phyloP scores from a whole-genome alignment of 2,888 invertebrate genomes.

The Drosophila kanekoi region DNA sequence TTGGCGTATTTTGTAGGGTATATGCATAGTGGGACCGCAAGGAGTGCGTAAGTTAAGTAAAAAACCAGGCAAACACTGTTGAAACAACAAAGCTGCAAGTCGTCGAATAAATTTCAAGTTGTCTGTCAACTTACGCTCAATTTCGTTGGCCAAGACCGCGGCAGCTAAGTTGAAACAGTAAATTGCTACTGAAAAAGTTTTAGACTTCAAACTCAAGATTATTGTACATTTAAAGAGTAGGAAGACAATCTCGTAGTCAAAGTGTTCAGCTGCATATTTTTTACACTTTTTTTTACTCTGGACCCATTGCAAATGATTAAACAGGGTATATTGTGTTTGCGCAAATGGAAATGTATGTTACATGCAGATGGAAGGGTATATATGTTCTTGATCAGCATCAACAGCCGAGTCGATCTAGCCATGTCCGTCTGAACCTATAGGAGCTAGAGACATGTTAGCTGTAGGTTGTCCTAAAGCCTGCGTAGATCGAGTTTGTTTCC shows the following conservation, averaged over 20 bases:
- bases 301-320: no score
- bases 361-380: no score
- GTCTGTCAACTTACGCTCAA: conserved; percentile 74
- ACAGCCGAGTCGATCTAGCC: no score
- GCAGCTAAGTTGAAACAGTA: conserved; percentile 17
- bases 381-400: no score
- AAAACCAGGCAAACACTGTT: conserved; percentile 12
- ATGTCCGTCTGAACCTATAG: no score
- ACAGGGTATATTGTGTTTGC: no score
- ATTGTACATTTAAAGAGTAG: conserved; percentile 35
- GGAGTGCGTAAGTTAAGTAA: conserved; percentile 16
- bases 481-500: no score
- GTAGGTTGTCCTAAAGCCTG: no score
- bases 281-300: not conserved
- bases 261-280: not conserved
- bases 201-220: conserved; percentile 37
- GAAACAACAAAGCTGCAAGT: conserved; percentile 31
- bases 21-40: conserved; percentile 1
- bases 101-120: conserved; percentile 55
- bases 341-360: no score
- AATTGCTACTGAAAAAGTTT: conserved; percentile 43
- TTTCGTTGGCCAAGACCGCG: conserved; percentile 58
- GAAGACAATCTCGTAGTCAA: not conserved
- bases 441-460: no score
- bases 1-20: conserved; percentile 28